These are phyloP conservation scores for Nannobrachium achirus DNA, from an alignment of 2,113 vertebrate genomes.

Conservation along the genomic window DNA sequence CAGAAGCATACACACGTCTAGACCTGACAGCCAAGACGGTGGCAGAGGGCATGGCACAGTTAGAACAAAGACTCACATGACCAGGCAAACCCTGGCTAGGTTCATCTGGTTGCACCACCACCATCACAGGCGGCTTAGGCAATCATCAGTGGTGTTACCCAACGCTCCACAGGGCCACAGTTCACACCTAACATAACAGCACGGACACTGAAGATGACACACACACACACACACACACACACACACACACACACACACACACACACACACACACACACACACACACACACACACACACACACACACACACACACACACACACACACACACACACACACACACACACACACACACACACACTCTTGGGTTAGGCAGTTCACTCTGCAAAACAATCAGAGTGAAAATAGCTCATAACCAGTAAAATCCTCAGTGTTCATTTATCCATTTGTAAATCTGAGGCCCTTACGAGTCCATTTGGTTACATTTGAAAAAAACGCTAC, in stretches of 20 bases:
- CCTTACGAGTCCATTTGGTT: too few relatives aligned
- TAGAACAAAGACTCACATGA: slow-evolving; percentile 73
- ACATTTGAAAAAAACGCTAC: slow-evolving; percentile 1
- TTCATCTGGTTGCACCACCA: slow-evolving; percentile 71
- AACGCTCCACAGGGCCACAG: slow-evolving; percentile 63
- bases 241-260: slow-evolving; percentile 35
- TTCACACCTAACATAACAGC: slow-evolving; percentile 75
- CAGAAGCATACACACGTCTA: neutral
- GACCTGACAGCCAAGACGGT: slow-evolving; percentile 23
- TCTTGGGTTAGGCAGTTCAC: slow-evolving; percentile 30
- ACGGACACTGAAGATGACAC: slow-evolving; percentile 16
- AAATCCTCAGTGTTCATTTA: too few relatives aligned
- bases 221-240: neutral
- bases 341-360: slow-evolving; percentile 33
- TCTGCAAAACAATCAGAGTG: slow-evolving; percentile 15
- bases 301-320: slow-evolving; percentile 24
- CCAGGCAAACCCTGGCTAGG: slow-evolving; percentile 66
- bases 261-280: slow-evolving; percentile 13
- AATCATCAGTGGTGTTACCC: slow-evolving; percentile 70
- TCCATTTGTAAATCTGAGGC: too few relatives aligned
- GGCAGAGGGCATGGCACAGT: slow-evolving; percentile 43
- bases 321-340: slow-evolving; percentile 17
- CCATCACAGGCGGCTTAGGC: slow-evolving; percentile 72
- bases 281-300: slow-evolving; percentile 24
- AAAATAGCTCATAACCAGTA: neutral